phyloP scores from a whole-genome alignment of 1,140 invertebrate species.

The Monomorium pharaonis region DNA sequence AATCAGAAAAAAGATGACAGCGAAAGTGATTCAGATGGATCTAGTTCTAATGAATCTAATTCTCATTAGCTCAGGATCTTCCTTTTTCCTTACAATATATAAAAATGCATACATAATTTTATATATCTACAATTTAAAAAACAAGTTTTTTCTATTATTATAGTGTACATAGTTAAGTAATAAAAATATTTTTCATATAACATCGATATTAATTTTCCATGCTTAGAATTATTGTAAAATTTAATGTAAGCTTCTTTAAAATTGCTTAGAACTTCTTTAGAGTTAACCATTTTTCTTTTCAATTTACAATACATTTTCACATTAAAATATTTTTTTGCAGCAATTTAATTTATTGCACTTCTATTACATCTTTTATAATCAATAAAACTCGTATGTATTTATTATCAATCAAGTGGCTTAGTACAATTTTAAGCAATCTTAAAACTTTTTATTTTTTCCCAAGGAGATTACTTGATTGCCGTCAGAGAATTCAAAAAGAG shows the following conservation, averaged over 20 bases:
- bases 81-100: not conserved
- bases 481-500: not conserved
- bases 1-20: conserved; percentile 60
- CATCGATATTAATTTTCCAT: not conserved
- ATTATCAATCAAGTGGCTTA: not conserved
- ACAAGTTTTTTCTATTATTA: not conserved
- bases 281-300: too few species aligned
- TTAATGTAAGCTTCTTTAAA: not conserved
- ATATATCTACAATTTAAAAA: not conserved
- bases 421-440: not conserved
- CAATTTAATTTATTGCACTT: not conserved
- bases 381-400: not conserved
- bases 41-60: not conserved
- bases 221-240: not conserved
- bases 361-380: not conserved
- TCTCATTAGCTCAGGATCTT: not conserved
- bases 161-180: conserved; percentile 9
- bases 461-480: conserved; percentile 1
- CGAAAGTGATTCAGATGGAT: conserved; percentile 59
- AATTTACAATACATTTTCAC: not conserved
- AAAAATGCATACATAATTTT: conserved; percentile 1
- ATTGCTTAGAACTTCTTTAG: not conserved
- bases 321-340: not conserved
- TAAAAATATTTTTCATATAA: conserved; percentile 36
- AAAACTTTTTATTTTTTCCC: conserved; percentile 1